Conservation (phyloP, 2,888 invertebrate genomes). For the Metalampra italica region DNA sequence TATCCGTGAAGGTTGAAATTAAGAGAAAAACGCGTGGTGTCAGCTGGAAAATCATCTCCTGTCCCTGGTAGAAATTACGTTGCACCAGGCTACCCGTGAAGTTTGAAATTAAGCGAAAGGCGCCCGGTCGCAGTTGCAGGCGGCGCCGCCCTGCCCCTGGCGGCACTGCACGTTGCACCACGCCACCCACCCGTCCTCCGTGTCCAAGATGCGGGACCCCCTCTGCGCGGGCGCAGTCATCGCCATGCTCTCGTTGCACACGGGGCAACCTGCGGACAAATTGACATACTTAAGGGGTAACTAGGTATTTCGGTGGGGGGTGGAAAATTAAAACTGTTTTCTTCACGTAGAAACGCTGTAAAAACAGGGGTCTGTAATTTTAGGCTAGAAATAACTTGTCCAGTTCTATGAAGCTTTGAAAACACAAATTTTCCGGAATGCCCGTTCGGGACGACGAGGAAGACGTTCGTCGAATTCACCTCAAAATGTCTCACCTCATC, state of each 20-base stretch:
- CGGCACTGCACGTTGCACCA: slow-evolving; percentile 83
- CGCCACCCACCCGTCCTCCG: slow-evolving; percentile 77
- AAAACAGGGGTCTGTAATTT: too few relatives aligned
- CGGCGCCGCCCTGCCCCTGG: slow-evolving; percentile 85
- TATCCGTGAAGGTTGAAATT: slow-evolving; percentile 13
- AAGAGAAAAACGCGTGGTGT: slow-evolving; percentile 81
- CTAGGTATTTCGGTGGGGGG: too few relatives aligned
- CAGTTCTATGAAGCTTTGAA: too few relatives aligned
- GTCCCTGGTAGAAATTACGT: not conserved
- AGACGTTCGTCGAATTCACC: too few relatives aligned
- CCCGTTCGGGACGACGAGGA: too few relatives aligned
- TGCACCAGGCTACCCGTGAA: not conserved
- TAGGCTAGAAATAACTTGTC: too few relatives aligned
- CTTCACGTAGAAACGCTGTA: too few relatives aligned
- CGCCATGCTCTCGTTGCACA: slow-evolving; percentile 33
- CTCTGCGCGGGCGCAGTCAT: slow-evolving; percentile 13
- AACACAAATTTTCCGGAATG: too few relatives aligned
- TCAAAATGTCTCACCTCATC: too few relatives aligned
- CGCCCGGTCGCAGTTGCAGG: slow-evolving; percentile 85
- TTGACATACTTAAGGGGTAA: too few relatives aligned
- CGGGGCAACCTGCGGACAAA: slow-evolving; percentile 58
- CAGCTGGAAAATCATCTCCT: slow-evolving; percentile 65
- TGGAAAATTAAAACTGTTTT: too few relatives aligned
- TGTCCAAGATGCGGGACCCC: slow-evolving; percentile 31
- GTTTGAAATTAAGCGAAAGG: slow-evolving; percentile 65